Evolutionary conservation across 37 sponge, comb jelly and placozoan genomes (phyloP).

Genomic region (Halisarca cf. caerulea): DNA sequence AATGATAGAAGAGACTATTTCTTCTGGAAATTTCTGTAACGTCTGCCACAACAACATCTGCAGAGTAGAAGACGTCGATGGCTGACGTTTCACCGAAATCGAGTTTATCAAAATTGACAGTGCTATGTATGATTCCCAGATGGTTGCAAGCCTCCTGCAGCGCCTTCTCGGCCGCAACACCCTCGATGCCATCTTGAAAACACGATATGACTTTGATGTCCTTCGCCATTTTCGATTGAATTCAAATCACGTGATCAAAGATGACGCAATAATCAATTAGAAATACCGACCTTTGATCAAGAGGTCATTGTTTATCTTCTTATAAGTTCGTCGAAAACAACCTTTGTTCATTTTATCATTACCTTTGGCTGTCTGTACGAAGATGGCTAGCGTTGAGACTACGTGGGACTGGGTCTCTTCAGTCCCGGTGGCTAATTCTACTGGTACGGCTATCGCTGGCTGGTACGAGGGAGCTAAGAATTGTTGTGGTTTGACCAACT

Average conservation of each 20-base stretch:
- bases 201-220: slow-evolving; percentile 14
- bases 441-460: slow-evolving; percentile 39
- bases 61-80: slow-evolving; percentile 75
- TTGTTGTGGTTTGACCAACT: slow-evolving; percentile 41
- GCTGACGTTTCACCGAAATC: slow-evolving; percentile 71
- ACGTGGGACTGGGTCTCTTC: slow-evolving; percentile 63
- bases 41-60: slow-evolving; percentile 69
- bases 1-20: slow-evolving; percentile 74
- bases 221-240: neutral
- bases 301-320: too few species aligned
- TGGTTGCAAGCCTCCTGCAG: slow-evolving; percentile 48
- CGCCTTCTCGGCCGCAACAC: slow-evolving; percentile 35
- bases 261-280: too few species aligned
- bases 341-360: too few species aligned
- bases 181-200: slow-evolving; percentile 62
- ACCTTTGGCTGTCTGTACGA: too few species aligned
- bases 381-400: neutral
- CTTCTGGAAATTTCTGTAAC: slow-evolving; percentile 59
- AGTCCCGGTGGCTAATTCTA: slow-evolving; percentile 45
- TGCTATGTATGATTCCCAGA: neutral
- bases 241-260: too few species aligned
- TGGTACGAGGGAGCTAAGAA: slow-evolving; percentile 62
- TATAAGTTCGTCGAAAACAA: too few species aligned
- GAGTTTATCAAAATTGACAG: slow-evolving; percentile 64
- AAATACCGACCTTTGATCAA: too few species aligned